Conservation (phyloP, 2,888 invertebrate genomes). For the Tinea pellionella region DNA sequence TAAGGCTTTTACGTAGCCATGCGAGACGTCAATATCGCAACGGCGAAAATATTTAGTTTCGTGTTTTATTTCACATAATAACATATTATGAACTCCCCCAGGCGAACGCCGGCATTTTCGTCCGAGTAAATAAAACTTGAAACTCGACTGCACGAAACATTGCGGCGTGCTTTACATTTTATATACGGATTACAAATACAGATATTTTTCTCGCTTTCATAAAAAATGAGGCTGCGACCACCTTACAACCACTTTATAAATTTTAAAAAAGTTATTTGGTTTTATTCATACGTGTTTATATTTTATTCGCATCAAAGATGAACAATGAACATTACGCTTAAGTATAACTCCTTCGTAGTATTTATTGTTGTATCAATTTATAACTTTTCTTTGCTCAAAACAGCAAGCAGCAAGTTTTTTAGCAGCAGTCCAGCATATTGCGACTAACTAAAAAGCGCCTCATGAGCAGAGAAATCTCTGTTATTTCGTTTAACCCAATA, state of each 20-base stretch:
- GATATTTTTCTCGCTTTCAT: conserved; percentile 5
- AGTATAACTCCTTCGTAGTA: too few species aligned
- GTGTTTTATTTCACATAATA: conserved; percentile 61
- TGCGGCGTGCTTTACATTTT: conserved; percentile 8
- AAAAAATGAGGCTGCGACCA: conserved; percentile 1
- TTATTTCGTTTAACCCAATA: too few species aligned
- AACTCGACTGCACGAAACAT: conserved; percentile 9
- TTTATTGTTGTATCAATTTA: too few species aligned
- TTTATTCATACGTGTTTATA: too few species aligned
- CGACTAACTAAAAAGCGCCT: too few species aligned
- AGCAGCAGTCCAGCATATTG: too few species aligned
- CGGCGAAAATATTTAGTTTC: conserved; percentile 18
- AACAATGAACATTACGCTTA: too few species aligned
- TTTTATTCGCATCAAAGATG: too few species aligned
- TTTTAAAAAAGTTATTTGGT: not conserved
- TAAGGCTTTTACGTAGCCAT: conserved; percentile 43
- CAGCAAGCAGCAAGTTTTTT: too few species aligned
- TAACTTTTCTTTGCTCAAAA: too few species aligned
- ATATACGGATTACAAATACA: conserved; percentile 2
- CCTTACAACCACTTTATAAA: conserved; percentile 1
- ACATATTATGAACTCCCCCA: conserved; percentile 46
- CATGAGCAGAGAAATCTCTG: too few species aligned
- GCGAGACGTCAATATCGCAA: conserved; percentile 46
- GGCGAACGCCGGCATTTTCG: conserved; percentile 42
- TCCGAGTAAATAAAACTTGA: conserved; percentile 52